Evolutionary conservation across 2,797 vertebrate genomes (phyloP).

Genomic region (Serranus cabrilla): DNA sequence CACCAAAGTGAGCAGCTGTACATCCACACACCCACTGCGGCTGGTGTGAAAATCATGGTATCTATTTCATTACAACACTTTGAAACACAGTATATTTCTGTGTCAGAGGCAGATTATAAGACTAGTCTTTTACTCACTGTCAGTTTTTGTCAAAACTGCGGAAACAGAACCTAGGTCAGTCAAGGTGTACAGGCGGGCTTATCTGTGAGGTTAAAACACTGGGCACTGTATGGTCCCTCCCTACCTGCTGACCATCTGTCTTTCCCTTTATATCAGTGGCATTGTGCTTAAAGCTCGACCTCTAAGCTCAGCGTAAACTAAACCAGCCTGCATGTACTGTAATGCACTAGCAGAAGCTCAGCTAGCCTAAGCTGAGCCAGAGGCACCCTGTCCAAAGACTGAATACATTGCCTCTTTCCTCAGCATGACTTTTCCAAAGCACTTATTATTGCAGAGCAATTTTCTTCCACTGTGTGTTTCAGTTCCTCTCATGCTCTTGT

Average conservation of each 20-base stretch:
- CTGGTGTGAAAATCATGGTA: background rate
- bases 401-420: constrained; percentile 31
- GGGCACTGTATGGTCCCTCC: constrained; percentile 24
- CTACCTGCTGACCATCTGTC: constrained; percentile 64
- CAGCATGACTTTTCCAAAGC: constrained; percentile 10
- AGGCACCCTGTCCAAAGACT: constrained; percentile 19
- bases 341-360: constrained; percentile 20
- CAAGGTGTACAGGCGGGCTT: constrained; percentile 6
- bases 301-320: constrained; percentile 43
- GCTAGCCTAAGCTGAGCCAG: constrained; percentile 21
- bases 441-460: constrained; percentile 30
- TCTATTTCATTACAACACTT: constrained; percentile 2
- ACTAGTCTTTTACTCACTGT: background rate
- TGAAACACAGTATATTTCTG: constrained; percentile 17
- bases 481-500: constrained; percentile 22
- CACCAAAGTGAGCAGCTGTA: background rate
- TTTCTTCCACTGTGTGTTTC: constrained; percentile 36
- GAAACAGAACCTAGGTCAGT: constrained; percentile 3
- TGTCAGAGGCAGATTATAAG: background rate
- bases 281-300: constrained; percentile 15
- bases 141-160: background rate
- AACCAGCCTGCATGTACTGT: constrained; percentile 20
- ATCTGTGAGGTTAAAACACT: constrained; percentile 49
- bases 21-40: background rate
- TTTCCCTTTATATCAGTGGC: constrained; percentile 26